Evolutionary conservation across 2,797 vertebrate species (phyloP), one percentile per base, ranked within the genome.

Genomic region (Xenopus petersii): DNA sequence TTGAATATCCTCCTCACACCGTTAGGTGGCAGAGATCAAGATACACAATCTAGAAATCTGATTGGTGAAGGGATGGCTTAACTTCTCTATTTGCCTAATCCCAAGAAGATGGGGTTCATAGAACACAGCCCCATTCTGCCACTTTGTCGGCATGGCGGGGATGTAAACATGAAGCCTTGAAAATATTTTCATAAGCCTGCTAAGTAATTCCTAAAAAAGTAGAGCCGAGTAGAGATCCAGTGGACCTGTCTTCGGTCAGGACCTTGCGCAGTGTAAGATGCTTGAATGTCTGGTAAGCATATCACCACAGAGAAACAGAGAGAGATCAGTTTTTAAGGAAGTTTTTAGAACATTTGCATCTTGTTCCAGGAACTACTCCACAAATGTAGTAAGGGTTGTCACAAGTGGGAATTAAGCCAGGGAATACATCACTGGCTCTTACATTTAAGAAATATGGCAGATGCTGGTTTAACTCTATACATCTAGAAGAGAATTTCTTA

Each of bases 241-340:
- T 15, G 66, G 71, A 73, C 60, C 24, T 17, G 71, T 76, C 74
- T 70, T 65, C 67, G 21, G 26, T 69, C 71, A 60, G 54, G 51
- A 56, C 54, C 62, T 30, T 64, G 54, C 66, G 61, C 36, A 59
- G 71, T 54, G 65, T 60, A 54, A 17, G 71, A 51, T 69, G 58
- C 76, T 74, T 79, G 71, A 79, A 74, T 74, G 61, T 47, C 76
- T 79, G 51, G 60, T 59, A 64, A 67, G 60, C 67, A 70, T 30
- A 70, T 49, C 17, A 42, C 54, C 76, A 74, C 66, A 74, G 70
- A 79, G 67, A 79, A 70, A 79, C 65, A 78, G 66, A 78, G 71
- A 79, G 71, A 78, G 71, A 79, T 79, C 60, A 79, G 71, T 70
- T 69, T 78, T 51, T 30, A 58, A 64, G 16, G 12, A 78, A 16